Evolutionary conservation across 2,113 vertebrate genomes (phyloP).

Genomic region (rabbit (Oryctolagus cuniculus)): mOryCun1.1 NC_091445.1:71819501-71820000

Average conservation of each 20-base stretch:
- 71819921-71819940: too few relatives aligned
- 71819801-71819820: background rate
- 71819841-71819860: background rate
- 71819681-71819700: background rate
- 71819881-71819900: background rate
- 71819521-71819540: background rate
- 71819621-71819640: background rate
- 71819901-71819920: background rate
- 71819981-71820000: too few relatives aligned
- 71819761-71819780: background rate
- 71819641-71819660: background rate
- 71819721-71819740: slow-evolving; percentile 8
- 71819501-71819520: slow-evolving; percentile 35
- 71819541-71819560: background rate
- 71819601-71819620: background rate
- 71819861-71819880: background rate
- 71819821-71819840: background rate
- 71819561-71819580: background rate
- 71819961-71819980: too few relatives aligned
- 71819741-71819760: background rate
- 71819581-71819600: background rate
- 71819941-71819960: too few relatives aligned
- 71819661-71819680: background rate
- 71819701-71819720: background rate
- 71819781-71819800: background rate